A percentile compares a stretch with the other conserved stretches of the same genome.
These are phyloP conservation scores for Dryomyza anilis DNA, from an alignment of 2,888 invertebrate genomes.

Conservation along the genomic window DNA sequence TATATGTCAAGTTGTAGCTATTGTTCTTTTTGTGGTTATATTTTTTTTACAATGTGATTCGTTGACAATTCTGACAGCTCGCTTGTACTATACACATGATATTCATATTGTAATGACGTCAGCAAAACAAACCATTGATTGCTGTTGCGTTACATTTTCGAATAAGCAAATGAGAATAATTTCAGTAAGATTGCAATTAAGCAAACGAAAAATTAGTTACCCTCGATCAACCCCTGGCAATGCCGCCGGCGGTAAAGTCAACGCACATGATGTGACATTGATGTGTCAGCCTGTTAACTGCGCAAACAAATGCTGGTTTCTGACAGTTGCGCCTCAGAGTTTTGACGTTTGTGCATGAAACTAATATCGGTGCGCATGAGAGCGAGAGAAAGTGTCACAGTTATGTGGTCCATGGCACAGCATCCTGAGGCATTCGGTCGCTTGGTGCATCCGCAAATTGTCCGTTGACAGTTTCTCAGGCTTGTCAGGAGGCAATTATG, in stretches of 20 bases:
- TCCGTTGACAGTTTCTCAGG: conserved; percentile 44
- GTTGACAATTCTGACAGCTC: conserved; percentile 48
- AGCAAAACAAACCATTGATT: conserved; percentile 10
- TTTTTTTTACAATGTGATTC: conserved; percentile 43
- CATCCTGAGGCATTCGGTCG: not conserved
- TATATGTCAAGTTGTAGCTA: conserved; percentile 42
- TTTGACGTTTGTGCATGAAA: not conserved
- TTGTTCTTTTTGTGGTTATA: conserved; percentile 48
- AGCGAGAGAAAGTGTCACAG: conserved; percentile 21
- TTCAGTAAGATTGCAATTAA: conserved; percentile 7
- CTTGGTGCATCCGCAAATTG: not conserved
- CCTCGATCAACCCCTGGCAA: too few relatives aligned
- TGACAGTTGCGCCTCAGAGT: conserved; percentile 36
- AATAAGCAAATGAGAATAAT: conserved; percentile 15
- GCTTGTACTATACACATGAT: not conserved
- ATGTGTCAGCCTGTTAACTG: conserved; percentile 57
- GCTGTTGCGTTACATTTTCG: not conserved
- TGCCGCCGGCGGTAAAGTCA: too few relatives aligned
- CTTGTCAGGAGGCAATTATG: conserved; percentile 39
- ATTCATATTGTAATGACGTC: conserved; percentile 16
- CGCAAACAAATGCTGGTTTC: conserved; percentile 37
- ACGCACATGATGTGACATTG: conserved; percentile 54
- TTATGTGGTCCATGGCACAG: conserved; percentile 40
- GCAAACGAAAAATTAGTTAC: conserved; percentile 11
- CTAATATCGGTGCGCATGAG: not conserved